Conservation (phyloP, 2,113 vertebrate genomes). For the Macaca fascicularis region DNA sequence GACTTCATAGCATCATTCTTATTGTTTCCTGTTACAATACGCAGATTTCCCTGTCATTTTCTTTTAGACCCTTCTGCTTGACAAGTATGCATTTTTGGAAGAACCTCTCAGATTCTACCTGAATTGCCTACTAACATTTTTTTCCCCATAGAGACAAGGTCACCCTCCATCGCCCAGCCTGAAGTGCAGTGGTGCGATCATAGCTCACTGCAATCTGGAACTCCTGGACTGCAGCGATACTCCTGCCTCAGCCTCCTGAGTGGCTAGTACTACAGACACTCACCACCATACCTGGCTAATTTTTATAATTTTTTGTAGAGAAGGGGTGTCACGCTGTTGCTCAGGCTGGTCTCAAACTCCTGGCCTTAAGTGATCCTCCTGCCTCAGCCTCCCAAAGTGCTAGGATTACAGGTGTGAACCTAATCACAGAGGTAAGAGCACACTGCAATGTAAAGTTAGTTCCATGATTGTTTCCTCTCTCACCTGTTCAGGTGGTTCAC, state of each 20-base stretch:
- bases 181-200: not conserved
- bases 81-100: not conserved
- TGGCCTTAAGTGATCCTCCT: not conserved
- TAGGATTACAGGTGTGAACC: not conserved
- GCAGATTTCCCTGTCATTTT: not conserved
- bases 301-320: not conserved
- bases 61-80: not conserved
- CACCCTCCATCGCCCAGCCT: not conserved
- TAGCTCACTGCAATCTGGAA: not conserved
- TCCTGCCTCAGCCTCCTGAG: not conserved
- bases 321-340: not conserved
- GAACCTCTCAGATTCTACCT: not conserved
- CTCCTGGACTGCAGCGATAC: not conserved
- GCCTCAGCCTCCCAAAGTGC: not conserved
- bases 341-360: not conserved
- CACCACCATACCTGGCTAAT: not conserved
- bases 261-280: not conserved
- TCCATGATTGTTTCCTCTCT: fast-evolving
- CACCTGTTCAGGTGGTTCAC: not conserved
- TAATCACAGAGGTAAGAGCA: not conserved
- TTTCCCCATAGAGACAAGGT: not conserved
- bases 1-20: not conserved
- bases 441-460: not conserved
- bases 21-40: fast-evolving
- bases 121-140: not conserved